A percentile compares a stretch with the other conserved stretches of the same genome.
Evolutionary conservation across 2,113 vertebrate species (phyloP).

Genomic region (Thinocorus orbignyianus): DNA sequence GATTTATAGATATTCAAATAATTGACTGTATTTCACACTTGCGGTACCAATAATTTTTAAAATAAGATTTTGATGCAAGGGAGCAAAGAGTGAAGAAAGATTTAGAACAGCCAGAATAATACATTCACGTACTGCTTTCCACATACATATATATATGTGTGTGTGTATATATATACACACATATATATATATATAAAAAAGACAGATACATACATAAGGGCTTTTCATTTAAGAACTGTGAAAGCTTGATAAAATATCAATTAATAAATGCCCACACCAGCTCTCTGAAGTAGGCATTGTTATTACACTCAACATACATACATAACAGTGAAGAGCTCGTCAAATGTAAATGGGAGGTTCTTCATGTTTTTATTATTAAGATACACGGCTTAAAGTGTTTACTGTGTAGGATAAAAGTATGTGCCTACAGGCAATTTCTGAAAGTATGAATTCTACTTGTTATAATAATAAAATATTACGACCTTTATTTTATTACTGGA

Average conservation of each 20-base stretch:
- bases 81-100: not conserved
- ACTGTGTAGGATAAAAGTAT: not conserved
- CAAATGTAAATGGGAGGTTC: not conserved
- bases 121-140: not conserved
- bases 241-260: not conserved
- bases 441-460: slow-evolving; percentile 62
- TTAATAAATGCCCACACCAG: not conserved
- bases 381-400: slow-evolving; percentile 47
- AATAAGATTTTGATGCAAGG: not conserved
- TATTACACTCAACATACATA: not conserved
- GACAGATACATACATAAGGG: not conserved
- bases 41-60: slow-evolving; percentile 59
- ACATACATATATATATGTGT: not conserved
- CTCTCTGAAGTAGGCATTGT: not conserved
- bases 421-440: slow-evolving; percentile 45
- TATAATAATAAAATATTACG: slow-evolving; percentile 62
- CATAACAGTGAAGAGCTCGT: not conserved
- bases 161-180: not conserved
- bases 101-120: not conserved
- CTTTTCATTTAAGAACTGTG: not conserved
- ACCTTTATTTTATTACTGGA: slow-evolving; percentile 50
- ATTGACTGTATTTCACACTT: slow-evolving; percentile 61
- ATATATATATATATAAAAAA: no score
- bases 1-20: slow-evolving; percentile 64
- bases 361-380: slow-evolving; percentile 24